Percentiles rank a stretch among this genome's conserved stretches.
phyloP scores from a whole-genome alignment of 2,797 vertebrate species.

The Catharus ustulatus region DNA sequence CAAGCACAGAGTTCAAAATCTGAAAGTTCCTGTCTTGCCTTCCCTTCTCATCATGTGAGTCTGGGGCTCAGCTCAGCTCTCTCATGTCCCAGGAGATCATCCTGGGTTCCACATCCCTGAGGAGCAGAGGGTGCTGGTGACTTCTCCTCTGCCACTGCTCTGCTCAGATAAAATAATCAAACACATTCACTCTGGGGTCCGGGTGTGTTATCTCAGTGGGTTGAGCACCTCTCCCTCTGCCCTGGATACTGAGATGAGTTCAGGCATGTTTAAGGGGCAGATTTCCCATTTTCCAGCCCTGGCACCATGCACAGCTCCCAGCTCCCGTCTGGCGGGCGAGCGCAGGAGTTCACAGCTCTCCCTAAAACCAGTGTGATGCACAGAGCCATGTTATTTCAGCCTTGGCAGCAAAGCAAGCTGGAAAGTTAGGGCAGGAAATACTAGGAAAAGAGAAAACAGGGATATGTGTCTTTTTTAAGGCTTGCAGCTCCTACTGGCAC shows the following conservation, averaged over 20 bases:
- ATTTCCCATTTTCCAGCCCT: neutral
- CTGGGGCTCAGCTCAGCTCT: neutral
- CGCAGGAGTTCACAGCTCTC: neutral
- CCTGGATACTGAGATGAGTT: neutral
- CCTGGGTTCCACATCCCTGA: neutral
- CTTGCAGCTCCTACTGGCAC: constrained; percentile 9
- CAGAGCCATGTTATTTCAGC: constrained; percentile 7
- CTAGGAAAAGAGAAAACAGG: neutral
- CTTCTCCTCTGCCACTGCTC: neutral
- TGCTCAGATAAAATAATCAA: neutral
- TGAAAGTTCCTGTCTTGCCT: fast-evolving
- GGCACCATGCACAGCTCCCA: fast-evolving
- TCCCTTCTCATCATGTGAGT: neutral
- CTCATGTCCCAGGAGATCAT: neutral
- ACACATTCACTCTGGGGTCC: fast-evolving
- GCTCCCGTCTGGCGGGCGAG: neutral
- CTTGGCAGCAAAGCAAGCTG: constrained; percentile 31
- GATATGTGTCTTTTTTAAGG: constrained; percentile 28
- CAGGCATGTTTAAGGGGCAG: fast-evolving
- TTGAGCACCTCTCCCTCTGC: neutral
- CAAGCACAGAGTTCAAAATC: neutral
- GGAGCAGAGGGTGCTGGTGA: neutral
- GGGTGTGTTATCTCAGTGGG: neutral
- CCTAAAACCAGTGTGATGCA: neutral
- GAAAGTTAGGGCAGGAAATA: constrained; percentile 20